Evolutionary conservation across 2,797 vertebrate genomes (phyloP).

Genomic region (Hydrophis major): DNA sequence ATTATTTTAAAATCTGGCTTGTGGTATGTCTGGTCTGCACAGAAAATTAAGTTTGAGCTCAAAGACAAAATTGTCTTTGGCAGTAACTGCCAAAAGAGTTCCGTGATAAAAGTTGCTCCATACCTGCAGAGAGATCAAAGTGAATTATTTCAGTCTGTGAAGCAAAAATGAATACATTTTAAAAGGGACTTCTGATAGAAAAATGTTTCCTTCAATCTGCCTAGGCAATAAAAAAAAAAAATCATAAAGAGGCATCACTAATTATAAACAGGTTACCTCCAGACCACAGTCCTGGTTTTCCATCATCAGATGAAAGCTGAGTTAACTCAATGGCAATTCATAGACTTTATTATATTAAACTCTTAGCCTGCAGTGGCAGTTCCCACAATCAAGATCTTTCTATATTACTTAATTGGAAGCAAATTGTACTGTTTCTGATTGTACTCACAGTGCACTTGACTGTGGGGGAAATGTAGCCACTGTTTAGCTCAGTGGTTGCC

Average conservation of each 20-base stretch:
- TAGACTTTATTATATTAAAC: not conserved
- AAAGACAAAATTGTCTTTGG: not conserved
- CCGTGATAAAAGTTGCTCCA: not conserved
- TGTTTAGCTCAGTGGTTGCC: no score
- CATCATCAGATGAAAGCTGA: not conserved
- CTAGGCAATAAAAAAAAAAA: not conserved
- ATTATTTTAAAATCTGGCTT: slow-evolving; percentile 25
- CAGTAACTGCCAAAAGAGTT: not conserved
- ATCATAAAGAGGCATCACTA: not conserved
- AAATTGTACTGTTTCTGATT: not conserved
- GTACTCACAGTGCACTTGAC: not conserved
- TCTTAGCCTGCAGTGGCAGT: not conserved
- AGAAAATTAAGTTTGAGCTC: slow-evolving; percentile 1
- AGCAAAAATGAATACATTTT: not conserved
- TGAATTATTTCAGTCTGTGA: not conserved
- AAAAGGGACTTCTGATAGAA: not conserved
- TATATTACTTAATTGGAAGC: not conserved
- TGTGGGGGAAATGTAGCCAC: not conserved
- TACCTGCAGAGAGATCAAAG: not conserved
- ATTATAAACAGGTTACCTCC: not conserved
- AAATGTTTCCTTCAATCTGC: not conserved
- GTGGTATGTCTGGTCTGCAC: not conserved
- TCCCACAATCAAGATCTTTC: not conserved
- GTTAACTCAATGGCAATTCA: not conserved
- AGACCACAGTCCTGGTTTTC: not conserved